These are phyloP conservation scores for Archilochus colubris DNA, from an alignment of 2,113 vertebrate genomes.

Conservation along the genomic window DNA sequence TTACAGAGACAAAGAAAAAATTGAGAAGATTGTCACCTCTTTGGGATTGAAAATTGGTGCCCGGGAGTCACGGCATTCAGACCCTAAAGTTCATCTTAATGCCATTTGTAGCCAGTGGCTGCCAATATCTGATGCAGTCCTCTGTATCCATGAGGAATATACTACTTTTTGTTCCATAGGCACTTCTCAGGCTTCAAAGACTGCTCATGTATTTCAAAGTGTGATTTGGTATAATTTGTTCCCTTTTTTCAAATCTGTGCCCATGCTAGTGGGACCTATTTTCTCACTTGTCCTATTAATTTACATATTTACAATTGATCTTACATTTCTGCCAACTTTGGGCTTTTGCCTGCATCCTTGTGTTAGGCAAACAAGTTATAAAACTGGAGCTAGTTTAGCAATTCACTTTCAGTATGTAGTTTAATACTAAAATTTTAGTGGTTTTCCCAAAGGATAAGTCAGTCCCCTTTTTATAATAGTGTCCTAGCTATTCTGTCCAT, in stretches of 20 bases:
- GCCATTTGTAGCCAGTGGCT: slow-evolving; percentile 97
- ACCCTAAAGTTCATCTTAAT: slow-evolving; percentile 92
- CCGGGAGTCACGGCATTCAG: slow-evolving; percentile 87
- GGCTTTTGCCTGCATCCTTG: background rate
- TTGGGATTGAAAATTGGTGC: slow-evolving; percentile 86
- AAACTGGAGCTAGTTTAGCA: background rate
- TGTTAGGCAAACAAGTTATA: background rate
- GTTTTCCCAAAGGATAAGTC: background rate
- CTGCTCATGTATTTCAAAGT: background rate
- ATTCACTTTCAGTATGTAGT: background rate
- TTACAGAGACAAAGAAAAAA: slow-evolving; percentile 91
- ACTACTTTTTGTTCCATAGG: background rate
- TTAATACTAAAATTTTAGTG: background rate
- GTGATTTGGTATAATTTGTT: background rate
- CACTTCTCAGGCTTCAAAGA: background rate
- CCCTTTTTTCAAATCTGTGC: background rate
- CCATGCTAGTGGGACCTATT: background rate
- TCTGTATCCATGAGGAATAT: slow-evolving; percentile 86
- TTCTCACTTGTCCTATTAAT: background rate
- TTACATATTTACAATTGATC: background rate
- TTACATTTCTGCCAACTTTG: background rate
- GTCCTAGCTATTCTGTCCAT: background rate
- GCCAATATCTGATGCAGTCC: slow-evolving; percentile 89
- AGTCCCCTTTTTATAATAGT: background rate
- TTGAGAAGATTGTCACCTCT: slow-evolving; percentile 91